These are phyloP conservation scores for Thaumatotibia leucotreta DNA, from an alignment of 1,140 invertebrate species.

Conservation along the genomic window DNA sequence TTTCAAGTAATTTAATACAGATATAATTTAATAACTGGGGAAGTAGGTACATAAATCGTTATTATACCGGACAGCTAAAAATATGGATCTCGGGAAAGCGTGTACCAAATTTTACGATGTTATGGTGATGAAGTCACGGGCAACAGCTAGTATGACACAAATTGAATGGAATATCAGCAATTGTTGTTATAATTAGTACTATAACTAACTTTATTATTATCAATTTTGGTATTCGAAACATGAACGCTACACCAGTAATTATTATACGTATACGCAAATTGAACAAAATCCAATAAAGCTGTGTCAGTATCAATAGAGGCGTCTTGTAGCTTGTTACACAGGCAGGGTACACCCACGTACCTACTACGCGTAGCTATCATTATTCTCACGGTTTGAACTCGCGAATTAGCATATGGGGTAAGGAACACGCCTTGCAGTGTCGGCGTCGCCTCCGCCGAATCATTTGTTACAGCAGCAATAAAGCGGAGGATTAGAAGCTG, in stretches of 20 bases:
- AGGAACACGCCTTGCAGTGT: constrained; percentile 24
- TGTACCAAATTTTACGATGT: too few relatives aligned
- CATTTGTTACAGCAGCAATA: constrained; percentile 62
- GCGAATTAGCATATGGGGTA: constrained; percentile 27
- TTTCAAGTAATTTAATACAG: too few relatives aligned
- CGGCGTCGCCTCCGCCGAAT: constrained; percentile 30
- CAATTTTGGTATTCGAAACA: neutral
- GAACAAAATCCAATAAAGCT: constrained; percentile 5
- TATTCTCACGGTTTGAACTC: neutral
- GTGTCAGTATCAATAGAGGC: neutral
- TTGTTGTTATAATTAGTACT: neutral
- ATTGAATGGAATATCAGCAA: too few relatives aligned
- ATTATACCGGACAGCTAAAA: too few relatives aligned
- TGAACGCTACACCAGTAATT: neutral
- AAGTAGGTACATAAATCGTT: too few relatives aligned
- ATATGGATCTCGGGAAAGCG: too few relatives aligned
- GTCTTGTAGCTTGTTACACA: neutral
- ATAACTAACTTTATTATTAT: neutral
- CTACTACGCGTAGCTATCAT: constrained; percentile 1
- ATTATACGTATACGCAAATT: neutral
- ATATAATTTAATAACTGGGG: too few relatives aligned
- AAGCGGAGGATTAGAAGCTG: constrained; percentile 57
- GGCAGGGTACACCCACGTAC: neutral
- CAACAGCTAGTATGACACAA: too few relatives aligned
- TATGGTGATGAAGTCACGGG: too few relatives aligned